Conservation (phyloP, 1,140 invertebrate species). For the Riptortus pedestris region DNA sequence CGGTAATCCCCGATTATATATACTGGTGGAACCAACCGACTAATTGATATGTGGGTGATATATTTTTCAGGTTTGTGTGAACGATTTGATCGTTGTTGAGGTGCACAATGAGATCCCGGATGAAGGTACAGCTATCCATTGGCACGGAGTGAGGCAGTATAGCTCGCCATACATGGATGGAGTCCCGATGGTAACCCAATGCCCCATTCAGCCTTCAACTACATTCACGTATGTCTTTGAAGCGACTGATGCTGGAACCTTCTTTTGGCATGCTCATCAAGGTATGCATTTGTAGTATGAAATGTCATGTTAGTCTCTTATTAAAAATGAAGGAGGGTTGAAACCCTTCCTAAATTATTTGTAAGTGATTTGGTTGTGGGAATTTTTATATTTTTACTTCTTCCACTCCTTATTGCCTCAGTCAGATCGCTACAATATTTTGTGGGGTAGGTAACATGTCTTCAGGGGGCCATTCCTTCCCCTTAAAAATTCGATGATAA, state of each 20-base stretch:
- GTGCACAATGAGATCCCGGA: conserved; percentile 44
- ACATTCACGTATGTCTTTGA: conserved; percentile 47
- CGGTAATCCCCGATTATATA: conserved; percentile 62
- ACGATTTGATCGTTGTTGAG: conserved; percentile 46
- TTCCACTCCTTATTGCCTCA: too few species aligned
- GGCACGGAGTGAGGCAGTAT: conserved; percentile 42
- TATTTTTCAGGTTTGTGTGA: conserved; percentile 46
- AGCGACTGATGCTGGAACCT: conserved; percentile 44
- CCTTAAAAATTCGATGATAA: too few species aligned
- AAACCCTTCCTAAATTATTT: conserved; percentile 63
- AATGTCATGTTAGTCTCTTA: too few species aligned
- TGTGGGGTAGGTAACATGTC: too few species aligned
- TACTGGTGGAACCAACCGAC: too few species aligned
- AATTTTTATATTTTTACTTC: conserved; percentile 28
- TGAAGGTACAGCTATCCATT: conserved; percentile 42
- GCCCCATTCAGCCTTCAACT: conserved; percentile 45
- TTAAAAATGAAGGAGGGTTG: conserved; percentile 71
- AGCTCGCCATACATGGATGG: conserved; percentile 49
- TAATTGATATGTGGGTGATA: conserved; percentile 64
- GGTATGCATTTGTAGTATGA: too few species aligned
- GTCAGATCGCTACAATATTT: too few species aligned
- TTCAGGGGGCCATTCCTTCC: too few species aligned
- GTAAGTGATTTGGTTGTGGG: conserved; percentile 48
- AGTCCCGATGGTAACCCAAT: conserved; percentile 59
- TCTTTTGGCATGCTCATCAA: conserved; percentile 57